Conservation (phyloP, 2,888 invertebrate species). For the Lepidonotus clava region DNA sequence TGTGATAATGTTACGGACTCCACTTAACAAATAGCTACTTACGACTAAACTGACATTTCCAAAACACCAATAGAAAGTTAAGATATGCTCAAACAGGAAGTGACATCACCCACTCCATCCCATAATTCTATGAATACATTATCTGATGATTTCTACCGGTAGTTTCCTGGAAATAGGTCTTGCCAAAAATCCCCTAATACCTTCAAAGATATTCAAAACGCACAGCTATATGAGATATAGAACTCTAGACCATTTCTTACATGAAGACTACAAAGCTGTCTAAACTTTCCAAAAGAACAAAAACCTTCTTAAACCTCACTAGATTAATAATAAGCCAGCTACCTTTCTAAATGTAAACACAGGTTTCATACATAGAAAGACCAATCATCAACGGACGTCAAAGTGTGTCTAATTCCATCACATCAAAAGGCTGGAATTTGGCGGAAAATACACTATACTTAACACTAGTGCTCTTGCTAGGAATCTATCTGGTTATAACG, state of each 20-base stretch:
- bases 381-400: constrained; percentile 4
- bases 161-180: constrained; percentile 33
- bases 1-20: constrained; percentile 21
- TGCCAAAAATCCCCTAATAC: constrained; percentile 31
- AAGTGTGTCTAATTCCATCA: constrained; percentile 47
- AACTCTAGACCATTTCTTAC: constrained; percentile 29
- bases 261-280: constrained; percentile 25
- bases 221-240: constrained; percentile 50
- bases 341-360: constrained; percentile 44
- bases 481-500: constrained; percentile 3
- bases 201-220: constrained; percentile 42
- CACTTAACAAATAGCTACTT: constrained; percentile 22
- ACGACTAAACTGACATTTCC: constrained; percentile 29
- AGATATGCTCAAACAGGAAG: constrained; percentile 44
- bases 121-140: constrained; percentile 34
- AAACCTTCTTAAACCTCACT: constrained; percentile 23
- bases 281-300: constrained; percentile 26
- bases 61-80: constrained; percentile 22
- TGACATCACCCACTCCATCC: constrained; percentile 23
- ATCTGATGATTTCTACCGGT: constrained; percentile 32
- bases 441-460: constrained; percentile 35
- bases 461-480: constrained; percentile 36
- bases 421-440: constrained; percentile 41
- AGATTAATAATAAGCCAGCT: constrained; percentile 28
- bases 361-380: constrained; percentile 38